Percentiles rank a stretch among this genome's conserved stretches.
phyloP scores from a whole-genome alignment of 1,140 invertebrate genomes.

The Macrosteles quadrilineatus region DNA sequence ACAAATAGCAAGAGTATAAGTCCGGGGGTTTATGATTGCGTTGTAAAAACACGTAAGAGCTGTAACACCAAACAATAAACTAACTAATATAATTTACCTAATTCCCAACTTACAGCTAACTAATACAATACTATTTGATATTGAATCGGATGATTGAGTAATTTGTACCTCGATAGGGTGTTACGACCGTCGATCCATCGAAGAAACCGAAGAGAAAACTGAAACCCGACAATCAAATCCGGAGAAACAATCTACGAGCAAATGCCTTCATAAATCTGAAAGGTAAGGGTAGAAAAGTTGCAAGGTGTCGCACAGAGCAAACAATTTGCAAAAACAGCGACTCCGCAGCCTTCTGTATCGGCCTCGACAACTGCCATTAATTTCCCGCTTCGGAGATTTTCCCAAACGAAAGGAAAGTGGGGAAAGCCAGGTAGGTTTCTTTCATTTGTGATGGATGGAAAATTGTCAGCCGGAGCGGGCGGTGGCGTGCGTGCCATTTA shows the following conservation, averaged over 20 bases:
- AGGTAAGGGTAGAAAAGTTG: not conserved
- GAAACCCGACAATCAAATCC: too few relatives aligned
- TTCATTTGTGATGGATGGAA: slow-evolving; percentile 14
- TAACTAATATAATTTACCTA: too few relatives aligned
- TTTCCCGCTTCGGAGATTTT: slow-evolving; percentile 1
- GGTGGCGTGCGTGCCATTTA: not conserved
- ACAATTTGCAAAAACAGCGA: slow-evolving; percentile 13
- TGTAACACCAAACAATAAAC: too few relatives aligned
- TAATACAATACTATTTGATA: too few relatives aligned
- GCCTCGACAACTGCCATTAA: not conserved
- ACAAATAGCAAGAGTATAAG: too few relatives aligned
- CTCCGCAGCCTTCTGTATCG: not conserved
- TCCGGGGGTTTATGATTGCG: too few relatives aligned
- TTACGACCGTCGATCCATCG: too few relatives aligned
- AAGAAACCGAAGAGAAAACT: too few relatives aligned
- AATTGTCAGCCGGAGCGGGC: not conserved
- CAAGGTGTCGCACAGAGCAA: not conserved
- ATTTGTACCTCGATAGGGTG: too few relatives aligned
- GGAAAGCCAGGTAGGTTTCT: slow-evolving; percentile 4
- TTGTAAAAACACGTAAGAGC: too few relatives aligned
- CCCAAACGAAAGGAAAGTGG: slow-evolving; percentile 11
- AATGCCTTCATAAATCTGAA: slow-evolving; percentile 2
- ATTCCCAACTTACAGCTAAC: too few relatives aligned
- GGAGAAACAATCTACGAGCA: not conserved
- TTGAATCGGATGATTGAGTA: too few relatives aligned